phyloP scores from a whole-genome alignment of 1,140 invertebrate genomes.

The Euglossa dilemma region DNA sequence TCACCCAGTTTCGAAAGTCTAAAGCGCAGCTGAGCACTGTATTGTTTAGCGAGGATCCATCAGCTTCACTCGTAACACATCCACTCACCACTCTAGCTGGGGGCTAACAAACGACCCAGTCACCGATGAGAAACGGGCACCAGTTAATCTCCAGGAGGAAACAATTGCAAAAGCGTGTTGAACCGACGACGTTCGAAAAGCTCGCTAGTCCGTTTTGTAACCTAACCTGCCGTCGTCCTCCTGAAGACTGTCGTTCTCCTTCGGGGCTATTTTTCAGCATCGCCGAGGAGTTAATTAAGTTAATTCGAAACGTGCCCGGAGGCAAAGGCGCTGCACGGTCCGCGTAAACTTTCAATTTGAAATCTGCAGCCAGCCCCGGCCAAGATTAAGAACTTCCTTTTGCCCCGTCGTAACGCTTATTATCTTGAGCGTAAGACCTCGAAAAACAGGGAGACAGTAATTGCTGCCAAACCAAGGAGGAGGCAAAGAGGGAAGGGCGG shows the following conservation, averaged over 20 bases:
- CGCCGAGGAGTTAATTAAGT: conserved; percentile 47
- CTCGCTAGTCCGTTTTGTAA: neutral
- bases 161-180: neutral
- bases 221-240: no score
- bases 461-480: conserved; percentile 55
- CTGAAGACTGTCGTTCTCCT: neutral
- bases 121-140: conserved; percentile 17
- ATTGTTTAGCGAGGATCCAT: neutral
- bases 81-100: neutral
- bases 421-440: conserved; percentile 55
- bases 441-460: conserved; percentile 61
- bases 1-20: neutral
- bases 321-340: neutral
- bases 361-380: conserved; percentile 11
- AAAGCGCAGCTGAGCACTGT: no score
- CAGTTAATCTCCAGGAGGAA: neutral
- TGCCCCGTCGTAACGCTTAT: conserved; percentile 51
- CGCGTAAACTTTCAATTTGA: conserved; percentile 53
- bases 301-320: conserved; percentile 48
- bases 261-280: neutral
- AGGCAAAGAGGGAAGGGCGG: neutral
- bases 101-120: conserved; percentile 12
- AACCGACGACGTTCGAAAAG: neutral
- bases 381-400: conserved; percentile 58
- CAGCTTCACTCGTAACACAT: neutral